Conservation (phyloP, 2,113 vertebrate genomes). For the Tenrec ecaudatus region DNA sequence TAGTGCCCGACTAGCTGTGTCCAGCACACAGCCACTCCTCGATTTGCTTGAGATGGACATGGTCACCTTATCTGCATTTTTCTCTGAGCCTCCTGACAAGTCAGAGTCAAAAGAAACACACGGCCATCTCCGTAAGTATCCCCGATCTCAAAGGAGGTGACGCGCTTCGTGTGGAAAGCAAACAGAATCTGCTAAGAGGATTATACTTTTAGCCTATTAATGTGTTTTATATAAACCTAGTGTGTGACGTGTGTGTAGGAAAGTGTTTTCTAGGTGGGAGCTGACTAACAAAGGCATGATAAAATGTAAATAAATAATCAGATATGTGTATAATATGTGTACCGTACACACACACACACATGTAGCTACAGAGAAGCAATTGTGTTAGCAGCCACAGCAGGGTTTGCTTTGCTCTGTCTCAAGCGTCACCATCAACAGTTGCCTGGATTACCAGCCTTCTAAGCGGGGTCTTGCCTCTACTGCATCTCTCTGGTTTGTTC, state of each 20-base stretch:
- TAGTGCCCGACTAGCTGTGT: too few species aligned
- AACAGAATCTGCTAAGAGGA: not conserved
- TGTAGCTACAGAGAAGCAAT: too few species aligned
- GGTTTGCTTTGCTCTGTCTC: not conserved
- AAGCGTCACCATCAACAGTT: not conserved
- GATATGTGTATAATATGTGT: too few species aligned
- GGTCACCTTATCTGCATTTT: not conserved
- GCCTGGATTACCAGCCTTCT: not conserved
- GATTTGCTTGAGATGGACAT: not conserved
- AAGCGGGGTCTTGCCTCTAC: slow-evolving; percentile 14
- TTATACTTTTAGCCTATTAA: slow-evolving; percentile 5
- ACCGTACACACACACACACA: too few species aligned
- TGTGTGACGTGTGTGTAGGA: not conserved
- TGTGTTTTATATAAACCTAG: not conserved
- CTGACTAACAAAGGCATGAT: not conserved
- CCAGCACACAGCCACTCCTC: not conserved
- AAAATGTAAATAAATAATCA: not conserved
- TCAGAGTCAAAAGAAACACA: not conserved
- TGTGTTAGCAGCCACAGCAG: not conserved
- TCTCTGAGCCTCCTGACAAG: not conserved
- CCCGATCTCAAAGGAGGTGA: not conserved
- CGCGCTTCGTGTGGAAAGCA: not conserved
- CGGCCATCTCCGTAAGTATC: not conserved
- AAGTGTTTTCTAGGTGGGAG: not conserved
- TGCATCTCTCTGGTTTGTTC: slow-evolving; percentile 45